A percentile compares a stretch with the other conserved stretches of the same genome.
phyloP scores from a whole-genome alignment of 2,797 vertebrate species.

The Microhierax caerulescens region DNA sequence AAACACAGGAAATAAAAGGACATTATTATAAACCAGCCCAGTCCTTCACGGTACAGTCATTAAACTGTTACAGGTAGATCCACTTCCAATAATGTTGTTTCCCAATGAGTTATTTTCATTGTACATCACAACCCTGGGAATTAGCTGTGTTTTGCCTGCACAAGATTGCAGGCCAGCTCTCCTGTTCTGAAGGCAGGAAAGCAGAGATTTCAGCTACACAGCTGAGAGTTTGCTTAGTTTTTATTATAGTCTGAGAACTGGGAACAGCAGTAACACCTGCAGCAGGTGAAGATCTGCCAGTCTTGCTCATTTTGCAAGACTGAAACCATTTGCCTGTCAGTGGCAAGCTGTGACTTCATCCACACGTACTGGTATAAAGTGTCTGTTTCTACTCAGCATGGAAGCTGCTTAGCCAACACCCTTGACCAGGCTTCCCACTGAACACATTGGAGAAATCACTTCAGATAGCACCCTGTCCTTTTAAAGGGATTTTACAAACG shows the following conservation, averaged over 20 bases:
- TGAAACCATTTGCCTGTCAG: background rate
- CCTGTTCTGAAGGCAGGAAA: background rate
- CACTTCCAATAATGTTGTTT: background rate
- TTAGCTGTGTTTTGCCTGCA: background rate
- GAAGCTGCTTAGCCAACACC: background rate
- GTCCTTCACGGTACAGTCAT: background rate
- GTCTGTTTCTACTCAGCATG: background rate
- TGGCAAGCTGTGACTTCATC: background rate
- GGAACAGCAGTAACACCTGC: background rate
- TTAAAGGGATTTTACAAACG: background rate
- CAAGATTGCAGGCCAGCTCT: background rate
- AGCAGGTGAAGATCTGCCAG: background rate
- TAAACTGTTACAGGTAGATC: background rate
- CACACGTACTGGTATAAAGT: background rate
- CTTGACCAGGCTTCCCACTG: background rate
- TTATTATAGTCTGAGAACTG: background rate
- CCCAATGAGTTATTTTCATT: background rate
- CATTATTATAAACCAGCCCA: background rate
- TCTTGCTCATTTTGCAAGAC: background rate
- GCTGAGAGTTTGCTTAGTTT: background rate
- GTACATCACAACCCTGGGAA: background rate
- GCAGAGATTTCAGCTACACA: background rate
- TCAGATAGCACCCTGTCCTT: background rate
- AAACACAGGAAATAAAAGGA: background rate
- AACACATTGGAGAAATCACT: background rate